phyloP scores from a whole-genome alignment of 2,888 invertebrate genomes.

The Leptogaster cylindrica region DNA sequence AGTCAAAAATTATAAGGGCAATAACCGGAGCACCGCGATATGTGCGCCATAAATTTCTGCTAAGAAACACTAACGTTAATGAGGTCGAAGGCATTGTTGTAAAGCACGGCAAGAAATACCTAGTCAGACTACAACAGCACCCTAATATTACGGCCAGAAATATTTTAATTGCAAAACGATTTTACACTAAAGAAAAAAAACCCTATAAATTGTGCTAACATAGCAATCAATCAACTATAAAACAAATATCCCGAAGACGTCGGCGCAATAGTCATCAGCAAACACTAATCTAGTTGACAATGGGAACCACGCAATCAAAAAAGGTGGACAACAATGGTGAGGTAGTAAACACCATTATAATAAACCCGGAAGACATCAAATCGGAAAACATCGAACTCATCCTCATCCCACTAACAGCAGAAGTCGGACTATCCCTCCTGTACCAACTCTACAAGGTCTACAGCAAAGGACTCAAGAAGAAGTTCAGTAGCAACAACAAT shows the following conservation, averaged over 20 bases:
- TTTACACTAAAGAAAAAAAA: background rate
- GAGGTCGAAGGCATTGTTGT: background rate
- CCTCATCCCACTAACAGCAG: background rate
- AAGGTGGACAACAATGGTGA: background rate
- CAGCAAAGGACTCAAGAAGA: background rate
- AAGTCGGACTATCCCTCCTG: background rate
- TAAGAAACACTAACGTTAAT: background rate
- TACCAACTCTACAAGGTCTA: background rate
- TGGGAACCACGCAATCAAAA: background rate
- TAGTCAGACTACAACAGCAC: background rate
- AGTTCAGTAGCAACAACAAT: background rate
- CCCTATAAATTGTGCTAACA: background rate
- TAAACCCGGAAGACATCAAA: background rate
- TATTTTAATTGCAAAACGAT: background rate
- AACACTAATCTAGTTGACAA: background rate
- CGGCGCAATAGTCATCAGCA: background rate
- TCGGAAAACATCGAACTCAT: background rate
- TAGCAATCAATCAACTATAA: background rate
- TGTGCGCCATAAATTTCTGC: background rate
- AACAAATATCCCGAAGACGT: background rate
- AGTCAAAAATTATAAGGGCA: background rate
- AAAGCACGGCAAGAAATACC: background rate
- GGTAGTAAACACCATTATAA: background rate
- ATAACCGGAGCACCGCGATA: background rate
- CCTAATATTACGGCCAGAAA: background rate